These are phyloP conservation scores for Xanthia togata DNA, from an alignment of 2,888 invertebrate genomes.

Conservation along the genomic window DNA sequence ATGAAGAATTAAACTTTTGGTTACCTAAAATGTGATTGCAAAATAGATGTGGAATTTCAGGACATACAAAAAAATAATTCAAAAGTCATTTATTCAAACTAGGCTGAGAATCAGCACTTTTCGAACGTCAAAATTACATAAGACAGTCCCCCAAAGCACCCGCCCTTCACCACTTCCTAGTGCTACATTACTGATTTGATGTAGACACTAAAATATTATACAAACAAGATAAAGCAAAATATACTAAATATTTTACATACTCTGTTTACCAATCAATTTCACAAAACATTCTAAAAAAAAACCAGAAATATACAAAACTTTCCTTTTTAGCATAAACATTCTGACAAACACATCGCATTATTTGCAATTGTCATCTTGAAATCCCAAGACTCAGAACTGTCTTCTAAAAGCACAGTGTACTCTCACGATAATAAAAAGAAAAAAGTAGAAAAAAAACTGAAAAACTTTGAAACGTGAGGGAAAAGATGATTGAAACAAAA, in stretches of 20 bases:
- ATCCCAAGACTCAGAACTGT: constrained; percentile 65
- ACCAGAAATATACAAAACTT: constrained; percentile 34
- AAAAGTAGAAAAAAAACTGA: constrained; percentile 46
- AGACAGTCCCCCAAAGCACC: too few relatives aligned
- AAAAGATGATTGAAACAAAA: constrained; percentile 88
- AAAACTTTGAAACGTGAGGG: constrained; percentile 75
- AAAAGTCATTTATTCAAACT: too few relatives aligned
- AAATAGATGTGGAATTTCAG: too few relatives aligned
- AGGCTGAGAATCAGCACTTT: too few relatives aligned
- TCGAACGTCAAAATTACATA: too few relatives aligned
- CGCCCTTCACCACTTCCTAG: too few relatives aligned
- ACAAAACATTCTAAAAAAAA: background rate
- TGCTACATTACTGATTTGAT: too few relatives aligned
- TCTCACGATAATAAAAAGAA: constrained; percentile 73
- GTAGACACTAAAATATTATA: background rate
- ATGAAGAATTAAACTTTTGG: background rate
- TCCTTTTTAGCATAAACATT: constrained; percentile 45
- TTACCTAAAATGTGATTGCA: too few relatives aligned
- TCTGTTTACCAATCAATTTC: background rate
- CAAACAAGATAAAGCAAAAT: background rate
- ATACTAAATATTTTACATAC: background rate
- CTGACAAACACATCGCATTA: constrained; percentile 48
- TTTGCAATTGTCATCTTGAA: constrained; percentile 53
- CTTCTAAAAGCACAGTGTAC: constrained; percentile 75
- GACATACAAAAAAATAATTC: too few relatives aligned